Conservation (phyloP, 2,888 invertebrate genomes). For the Parnassius glacialis region DNA sequence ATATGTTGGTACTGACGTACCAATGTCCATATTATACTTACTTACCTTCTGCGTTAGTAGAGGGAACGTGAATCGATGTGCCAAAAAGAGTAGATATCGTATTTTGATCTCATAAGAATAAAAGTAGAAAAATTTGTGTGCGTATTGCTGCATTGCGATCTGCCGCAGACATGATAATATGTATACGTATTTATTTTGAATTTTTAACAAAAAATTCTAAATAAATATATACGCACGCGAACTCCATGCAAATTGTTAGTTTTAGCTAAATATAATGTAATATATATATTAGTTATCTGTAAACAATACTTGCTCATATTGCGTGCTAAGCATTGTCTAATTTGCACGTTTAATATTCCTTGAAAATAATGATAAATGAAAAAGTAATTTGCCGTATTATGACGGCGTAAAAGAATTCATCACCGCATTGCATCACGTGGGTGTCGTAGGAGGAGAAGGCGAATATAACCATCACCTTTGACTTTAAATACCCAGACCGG, state of each 20-base stretch:
- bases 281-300: background rate
- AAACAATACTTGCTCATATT: conserved; percentile 16
- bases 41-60: conserved; percentile 29
- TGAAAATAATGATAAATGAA: too few species aligned
- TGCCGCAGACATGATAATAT: background rate
- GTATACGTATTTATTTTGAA: background rate
- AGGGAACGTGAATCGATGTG: conserved; percentile 57
- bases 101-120: conserved; percentile 7
- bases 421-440: too few species aligned
- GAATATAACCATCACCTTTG: too few species aligned
- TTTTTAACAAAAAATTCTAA: background rate
- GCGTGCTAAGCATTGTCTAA: too few species aligned
- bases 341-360: too few species aligned
- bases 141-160: too few species aligned
- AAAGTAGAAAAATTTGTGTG: background rate
- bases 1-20: conserved; percentile 24
- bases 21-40: conserved; percentile 14
- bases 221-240: too few species aligned
- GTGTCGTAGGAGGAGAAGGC: too few species aligned
- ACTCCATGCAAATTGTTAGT: too few species aligned
- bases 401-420: too few species aligned
- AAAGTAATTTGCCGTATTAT: too few species aligned
- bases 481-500: too few species aligned
- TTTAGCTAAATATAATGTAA: conserved; percentile 2
- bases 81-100: conserved; percentile 48